Conservation (phyloP, 2,113 vertebrate species). For the Urocitellus parryii region DNA sequence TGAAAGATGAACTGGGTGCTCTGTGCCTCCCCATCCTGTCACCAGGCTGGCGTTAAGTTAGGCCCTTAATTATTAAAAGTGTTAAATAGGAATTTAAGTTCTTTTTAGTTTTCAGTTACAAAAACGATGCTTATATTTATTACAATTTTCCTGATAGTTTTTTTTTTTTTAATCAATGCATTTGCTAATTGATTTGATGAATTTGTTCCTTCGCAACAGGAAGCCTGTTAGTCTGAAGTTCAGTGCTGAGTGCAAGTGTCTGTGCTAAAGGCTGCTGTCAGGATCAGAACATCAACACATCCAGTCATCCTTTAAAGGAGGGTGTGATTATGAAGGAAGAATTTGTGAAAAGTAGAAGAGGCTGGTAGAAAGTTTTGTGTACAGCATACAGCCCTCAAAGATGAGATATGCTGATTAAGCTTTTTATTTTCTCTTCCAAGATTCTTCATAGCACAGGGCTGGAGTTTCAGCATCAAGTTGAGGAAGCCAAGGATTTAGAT, state of each 20-base stretch:
- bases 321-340: neutral
- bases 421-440: conserved; percentile 84
- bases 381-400: neutral
- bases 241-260: neutral
- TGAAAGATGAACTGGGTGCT: neutral
- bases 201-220: neutral
- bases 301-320: neutral
- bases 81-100: neutral
- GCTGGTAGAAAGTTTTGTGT: neutral
- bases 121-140: neutral
- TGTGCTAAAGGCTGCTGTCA: neutral
- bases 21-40: neutral
- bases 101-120: neutral
- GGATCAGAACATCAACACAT: fast-evolving
- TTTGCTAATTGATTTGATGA: neutral
- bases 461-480: conserved; percentile 98
- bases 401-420: neutral
- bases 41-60: neutral
- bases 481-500: conserved; percentile 98
- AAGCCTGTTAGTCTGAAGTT: neutral
- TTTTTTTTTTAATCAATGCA: neutral
- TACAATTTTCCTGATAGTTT: neutral
- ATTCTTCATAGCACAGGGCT: conserved; percentile 98
- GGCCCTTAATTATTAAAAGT: neutral
- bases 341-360: neutral